Base-by-base conservation (phyloP, 2,113 vertebrate species). In the Upupa epops region DNA sequence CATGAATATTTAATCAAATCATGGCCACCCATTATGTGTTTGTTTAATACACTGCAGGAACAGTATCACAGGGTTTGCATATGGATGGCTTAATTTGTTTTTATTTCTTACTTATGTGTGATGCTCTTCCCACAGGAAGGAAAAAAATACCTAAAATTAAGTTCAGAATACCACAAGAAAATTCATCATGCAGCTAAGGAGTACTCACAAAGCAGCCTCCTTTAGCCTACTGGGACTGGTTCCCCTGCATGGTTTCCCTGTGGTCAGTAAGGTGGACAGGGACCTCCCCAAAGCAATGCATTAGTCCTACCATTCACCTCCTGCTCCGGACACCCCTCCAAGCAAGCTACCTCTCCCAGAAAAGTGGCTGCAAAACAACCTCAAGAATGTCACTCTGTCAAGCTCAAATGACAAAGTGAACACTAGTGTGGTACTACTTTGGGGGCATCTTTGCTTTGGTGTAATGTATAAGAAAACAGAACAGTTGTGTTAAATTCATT, bases 11-110 rank as follows among this genome's bases (percentile, higher is more conserved):
- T 80, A 74, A 91, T 83, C 52, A 83, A 83, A 69, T 52, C 77
- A 73, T 0, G 2, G 37, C 88, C 73, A 84, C 83, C 74, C 83
- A 45, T 61, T 70, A 72, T 22, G 63, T 75, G 77, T 86, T 95
- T 93, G 83, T 49, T 90, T 93, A 93, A 89, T 25, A 59, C n/a
- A 51, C 71, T 87, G 66, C 34, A 92, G 66, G 59, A 94, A 83
- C 51, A 75, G 52, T 32, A 90, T 71, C 79, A 60, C 42, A 58
- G 73, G 31, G 46, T 92, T 93, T 82, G 58, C 22, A 46, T 69
- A 75, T 17, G 77, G 32, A 42, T 48, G 36, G 73, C 13, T 90
- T 82, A 51, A 90, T 76, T 89, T 89, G 46, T 86, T 95, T 95
- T 89, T 63, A 46, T 82, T 95, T 86, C 46, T 13, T 42, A 42